A percentile compares a stretch with the other conserved stretches of the same genome.
These are phyloP conservation scores for Notospermus geniculatus DNA, from an alignment of 1,140 invertebrate genomes.

Conservation along the genomic window DNA sequence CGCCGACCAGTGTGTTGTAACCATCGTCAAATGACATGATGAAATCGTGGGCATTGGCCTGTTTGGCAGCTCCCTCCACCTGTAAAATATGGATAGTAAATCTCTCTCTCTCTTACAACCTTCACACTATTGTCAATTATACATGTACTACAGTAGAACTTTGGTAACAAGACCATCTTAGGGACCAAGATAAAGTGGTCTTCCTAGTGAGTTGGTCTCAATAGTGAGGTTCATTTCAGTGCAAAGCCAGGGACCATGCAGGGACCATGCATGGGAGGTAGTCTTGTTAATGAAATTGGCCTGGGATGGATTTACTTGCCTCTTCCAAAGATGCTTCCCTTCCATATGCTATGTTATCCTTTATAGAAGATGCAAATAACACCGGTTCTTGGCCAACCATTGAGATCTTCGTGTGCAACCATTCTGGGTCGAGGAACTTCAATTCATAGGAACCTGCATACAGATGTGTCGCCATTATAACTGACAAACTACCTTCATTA, in stretches of 20 bases:
- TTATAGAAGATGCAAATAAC: constrained; percentile 81
- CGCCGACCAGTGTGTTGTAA: constrained; percentile 71
- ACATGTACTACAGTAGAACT: no score
- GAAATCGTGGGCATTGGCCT: constrained; percentile 85
- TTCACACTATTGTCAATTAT: no score
- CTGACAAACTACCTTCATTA: background rate
- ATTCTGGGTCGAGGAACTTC: constrained; percentile 50
- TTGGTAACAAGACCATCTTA: no score
- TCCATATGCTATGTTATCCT: constrained; percentile 86
- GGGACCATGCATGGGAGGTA: no score
- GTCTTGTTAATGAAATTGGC: no score
- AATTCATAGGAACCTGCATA: constrained; percentile 37
- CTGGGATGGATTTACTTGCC: no score
- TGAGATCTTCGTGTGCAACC: constrained; percentile 64
- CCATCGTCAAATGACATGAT: constrained; percentile 72
- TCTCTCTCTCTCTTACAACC: no score
- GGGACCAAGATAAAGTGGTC: no score
- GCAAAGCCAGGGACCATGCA: no score
- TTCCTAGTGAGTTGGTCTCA: no score
- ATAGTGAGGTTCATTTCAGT: no score
- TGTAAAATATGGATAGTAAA: constrained; percentile 64
- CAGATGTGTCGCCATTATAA: background rate
- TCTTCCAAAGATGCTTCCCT: constrained; percentile 71
- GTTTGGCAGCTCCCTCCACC: constrained; percentile 76
- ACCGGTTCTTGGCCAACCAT: constrained; percentile 84